Percentiles rank a stretch among this genome's conserved stretches.
Evolutionary conservation across 2,113 vertebrate genomes (phyloP).

Genomic region (Mus spicilegus): DNA sequence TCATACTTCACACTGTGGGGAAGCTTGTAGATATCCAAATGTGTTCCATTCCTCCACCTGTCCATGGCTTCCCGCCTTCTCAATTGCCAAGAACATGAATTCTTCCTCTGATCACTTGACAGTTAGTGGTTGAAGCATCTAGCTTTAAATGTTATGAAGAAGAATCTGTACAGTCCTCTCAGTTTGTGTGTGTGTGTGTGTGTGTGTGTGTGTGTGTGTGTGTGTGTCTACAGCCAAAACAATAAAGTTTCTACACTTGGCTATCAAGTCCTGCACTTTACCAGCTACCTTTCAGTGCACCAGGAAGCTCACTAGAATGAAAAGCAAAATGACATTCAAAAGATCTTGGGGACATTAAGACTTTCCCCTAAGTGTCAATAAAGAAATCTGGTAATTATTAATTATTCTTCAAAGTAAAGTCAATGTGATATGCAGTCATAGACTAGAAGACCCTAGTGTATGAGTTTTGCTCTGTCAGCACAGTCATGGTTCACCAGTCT

Average conservation of each 20-base stretch:
- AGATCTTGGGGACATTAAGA: neutral
- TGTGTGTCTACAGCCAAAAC: neutral
- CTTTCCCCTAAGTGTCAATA: neutral
- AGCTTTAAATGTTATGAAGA: neutral
- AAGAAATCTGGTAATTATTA: neutral
- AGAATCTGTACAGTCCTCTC: neutral
- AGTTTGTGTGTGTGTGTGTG: neutral
- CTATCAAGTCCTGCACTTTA: neutral
- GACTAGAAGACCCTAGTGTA: neutral
- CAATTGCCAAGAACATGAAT: neutral
- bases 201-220: neutral
- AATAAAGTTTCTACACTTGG: neutral
- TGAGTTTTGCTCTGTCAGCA: neutral
- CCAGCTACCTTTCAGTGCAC: neutral
- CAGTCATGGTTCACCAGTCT: neutral
- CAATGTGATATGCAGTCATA: neutral
- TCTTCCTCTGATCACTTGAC: neutral
- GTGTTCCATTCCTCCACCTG: neutral
- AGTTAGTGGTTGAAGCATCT: neutral
- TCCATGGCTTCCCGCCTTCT: neutral
- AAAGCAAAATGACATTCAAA: neutral
- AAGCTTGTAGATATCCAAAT: neutral
- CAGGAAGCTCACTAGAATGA: neutral
- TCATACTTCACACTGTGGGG: no score
- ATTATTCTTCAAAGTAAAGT: neutral